These are phyloP conservation scores for Eleginops maclovinus DNA, from an alignment of 2,113 vertebrate genomes.

Conservation along the genomic window DNA sequence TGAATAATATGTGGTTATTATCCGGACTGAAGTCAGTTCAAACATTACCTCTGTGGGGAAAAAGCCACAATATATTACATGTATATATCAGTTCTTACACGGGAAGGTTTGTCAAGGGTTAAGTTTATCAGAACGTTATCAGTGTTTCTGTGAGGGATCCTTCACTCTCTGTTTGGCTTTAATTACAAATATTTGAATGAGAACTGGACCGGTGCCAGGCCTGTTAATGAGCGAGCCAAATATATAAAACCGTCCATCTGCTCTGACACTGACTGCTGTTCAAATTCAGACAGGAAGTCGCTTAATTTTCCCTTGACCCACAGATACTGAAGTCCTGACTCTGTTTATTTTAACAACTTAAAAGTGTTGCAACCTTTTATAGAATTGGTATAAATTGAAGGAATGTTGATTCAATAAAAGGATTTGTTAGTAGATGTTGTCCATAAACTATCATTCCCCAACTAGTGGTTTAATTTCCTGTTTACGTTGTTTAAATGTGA, in stretches of 20 bases:
- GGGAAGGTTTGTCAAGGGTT: too few species aligned
- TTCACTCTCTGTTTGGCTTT: conserved; percentile 24
- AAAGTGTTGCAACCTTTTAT: background rate
- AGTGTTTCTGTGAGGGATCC: background rate
- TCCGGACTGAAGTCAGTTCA: too few species aligned
- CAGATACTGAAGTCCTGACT: background rate
- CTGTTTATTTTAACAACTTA: background rate
- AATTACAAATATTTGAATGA: conserved; percentile 43
- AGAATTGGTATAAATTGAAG: background rate
- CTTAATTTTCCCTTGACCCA: conserved; percentile 9
- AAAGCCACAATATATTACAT: too few species aligned
- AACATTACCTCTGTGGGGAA: too few species aligned
- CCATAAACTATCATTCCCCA: background rate
- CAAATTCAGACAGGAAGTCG: conserved; percentile 20
- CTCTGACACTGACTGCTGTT: conserved; percentile 21
- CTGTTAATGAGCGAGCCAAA: conserved; percentile 20
- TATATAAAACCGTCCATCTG: conserved; percentile 45
- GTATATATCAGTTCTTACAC: too few species aligned
- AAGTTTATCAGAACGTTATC: background rate
- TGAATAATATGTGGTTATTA: too few species aligned
- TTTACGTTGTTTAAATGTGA: background rate
- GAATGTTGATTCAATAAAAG: background rate
- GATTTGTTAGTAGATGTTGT: background rate
- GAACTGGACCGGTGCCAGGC: conserved; percentile 38
- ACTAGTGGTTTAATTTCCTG: background rate